Conservation (phyloP, 1,140 invertebrate genomes). For the Drosophila guanche region DNA sequence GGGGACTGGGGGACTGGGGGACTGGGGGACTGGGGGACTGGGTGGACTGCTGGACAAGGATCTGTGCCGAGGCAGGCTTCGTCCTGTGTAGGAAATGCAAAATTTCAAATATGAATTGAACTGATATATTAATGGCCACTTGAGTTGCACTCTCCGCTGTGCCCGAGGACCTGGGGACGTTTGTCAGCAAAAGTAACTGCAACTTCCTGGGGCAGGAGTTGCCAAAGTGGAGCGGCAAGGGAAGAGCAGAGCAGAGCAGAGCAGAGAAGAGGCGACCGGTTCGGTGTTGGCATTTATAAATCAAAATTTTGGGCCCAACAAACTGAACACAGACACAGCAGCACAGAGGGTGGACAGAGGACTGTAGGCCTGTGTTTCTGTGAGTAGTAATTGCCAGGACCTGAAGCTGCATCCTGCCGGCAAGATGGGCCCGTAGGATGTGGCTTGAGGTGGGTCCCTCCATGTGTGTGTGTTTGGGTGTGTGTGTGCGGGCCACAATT, state of each 20-base stretch:
- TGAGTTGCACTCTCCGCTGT: constrained; percentile 52
- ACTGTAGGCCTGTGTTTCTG: constrained; percentile 18
- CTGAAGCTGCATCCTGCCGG: constrained; percentile 52
- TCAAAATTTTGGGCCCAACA: constrained; percentile 79
- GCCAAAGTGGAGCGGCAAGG: neutral
- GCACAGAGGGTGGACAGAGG: constrained; percentile 50
- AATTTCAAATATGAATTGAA: constrained; percentile 83
- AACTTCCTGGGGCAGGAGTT: constrained; percentile 50
- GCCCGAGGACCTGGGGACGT: constrained; percentile 24
- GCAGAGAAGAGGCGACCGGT: constrained; percentile 20
- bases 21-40: neutral
- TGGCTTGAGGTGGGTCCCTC: constrained; percentile 4
- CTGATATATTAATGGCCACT: constrained; percentile 82
- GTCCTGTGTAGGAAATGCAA: constrained; percentile 72
- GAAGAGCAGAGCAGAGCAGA: neutral
- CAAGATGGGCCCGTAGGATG: neutral
- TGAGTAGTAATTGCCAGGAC: constrained; percentile 66
- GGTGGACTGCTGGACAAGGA: constrained; percentile 33
- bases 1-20: neutral
- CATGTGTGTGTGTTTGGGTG: neutral
- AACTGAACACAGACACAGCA: constrained; percentile 51
- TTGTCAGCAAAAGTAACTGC: constrained; percentile 78
- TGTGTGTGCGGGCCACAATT: constrained; percentile 40
- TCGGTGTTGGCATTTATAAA: constrained; percentile 80
- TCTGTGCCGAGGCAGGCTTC: constrained; percentile 29